Conservation (phyloP, 2,113 vertebrate genomes). For the Taxidea taxus region DNA sequence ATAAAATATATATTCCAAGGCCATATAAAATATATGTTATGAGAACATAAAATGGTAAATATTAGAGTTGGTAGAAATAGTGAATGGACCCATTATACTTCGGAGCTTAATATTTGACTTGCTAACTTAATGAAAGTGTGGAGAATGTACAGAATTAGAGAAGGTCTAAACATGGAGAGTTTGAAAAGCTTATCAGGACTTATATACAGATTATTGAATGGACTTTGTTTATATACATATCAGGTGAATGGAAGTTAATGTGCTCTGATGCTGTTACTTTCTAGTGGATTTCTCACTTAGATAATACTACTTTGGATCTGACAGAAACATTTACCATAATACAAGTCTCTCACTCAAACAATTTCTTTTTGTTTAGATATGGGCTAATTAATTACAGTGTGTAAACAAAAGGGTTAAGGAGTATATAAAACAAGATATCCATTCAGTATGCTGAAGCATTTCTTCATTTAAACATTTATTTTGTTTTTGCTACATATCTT, state of each 20-base stretch:
- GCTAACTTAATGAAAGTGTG: neutral
- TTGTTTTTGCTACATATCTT: neutral
- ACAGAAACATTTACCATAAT: neutral
- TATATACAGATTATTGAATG: neutral
- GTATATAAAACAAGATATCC: neutral
- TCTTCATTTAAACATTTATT: constrained; percentile 8
- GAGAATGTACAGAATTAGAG: neutral
- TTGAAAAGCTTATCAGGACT: neutral
- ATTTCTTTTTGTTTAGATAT: neutral
- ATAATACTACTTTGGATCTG: neutral
- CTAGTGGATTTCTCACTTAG: neutral
- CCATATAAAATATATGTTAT: neutral
- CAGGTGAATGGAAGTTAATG: neutral
- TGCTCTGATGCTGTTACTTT: neutral
- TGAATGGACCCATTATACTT: neutral
- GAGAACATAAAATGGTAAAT: neutral
- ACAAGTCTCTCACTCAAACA: neutral
- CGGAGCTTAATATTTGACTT: neutral
- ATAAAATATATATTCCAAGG: neutral
- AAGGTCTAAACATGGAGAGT: neutral
- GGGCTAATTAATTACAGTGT: neutral
- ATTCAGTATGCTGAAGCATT: neutral
- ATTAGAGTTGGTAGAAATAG: neutral
- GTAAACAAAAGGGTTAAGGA: neutral
- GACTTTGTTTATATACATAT: neutral